phyloP scores from a whole-genome alignment of 1,140 invertebrate genomes.

The Lasioglossum albipes region DNA sequence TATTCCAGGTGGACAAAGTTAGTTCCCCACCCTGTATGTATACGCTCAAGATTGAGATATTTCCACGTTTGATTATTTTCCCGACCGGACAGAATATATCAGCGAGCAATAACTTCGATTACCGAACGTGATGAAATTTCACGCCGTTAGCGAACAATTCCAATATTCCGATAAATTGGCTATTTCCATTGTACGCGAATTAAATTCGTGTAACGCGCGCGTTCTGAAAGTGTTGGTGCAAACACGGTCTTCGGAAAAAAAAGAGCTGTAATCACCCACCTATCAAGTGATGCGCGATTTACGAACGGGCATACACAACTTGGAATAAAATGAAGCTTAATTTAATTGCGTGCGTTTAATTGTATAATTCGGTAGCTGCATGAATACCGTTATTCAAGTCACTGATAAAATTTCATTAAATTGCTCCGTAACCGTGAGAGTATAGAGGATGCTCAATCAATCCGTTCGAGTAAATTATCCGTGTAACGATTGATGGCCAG shows the following conservation, averaged over 20 bases:
- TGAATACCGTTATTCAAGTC: not conserved
- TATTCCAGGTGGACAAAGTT: no score
- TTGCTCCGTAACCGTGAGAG: not conserved
- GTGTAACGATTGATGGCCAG: not conserved
- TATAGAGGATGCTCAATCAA: not conserved
- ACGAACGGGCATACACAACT: not conserved
- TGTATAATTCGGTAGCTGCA: not conserved
- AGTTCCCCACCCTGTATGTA: no score
- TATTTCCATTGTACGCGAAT: not conserved
- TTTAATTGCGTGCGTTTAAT: not conserved
- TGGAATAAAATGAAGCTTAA: not conserved
- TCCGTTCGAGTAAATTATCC: not conserved
- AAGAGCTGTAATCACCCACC: not conserved
- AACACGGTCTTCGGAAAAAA: not conserved
- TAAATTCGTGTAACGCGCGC: not conserved
- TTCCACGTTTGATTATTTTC: constrained; percentile 8
- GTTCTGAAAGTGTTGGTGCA: no score
- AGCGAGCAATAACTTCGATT: constrained; percentile 8
- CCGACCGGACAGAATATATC: not conserved
- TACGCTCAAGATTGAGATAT: not conserved
- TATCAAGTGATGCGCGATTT: not conserved
- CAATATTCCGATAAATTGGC: constrained; percentile 26
- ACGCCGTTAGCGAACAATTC: constrained; percentile 15
- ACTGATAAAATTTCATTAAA: not conserved
- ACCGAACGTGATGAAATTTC: constrained; percentile 26